Base-by-base conservation (phyloP, 2,888 invertebrate genomes). In the Patella depressa region DNA sequence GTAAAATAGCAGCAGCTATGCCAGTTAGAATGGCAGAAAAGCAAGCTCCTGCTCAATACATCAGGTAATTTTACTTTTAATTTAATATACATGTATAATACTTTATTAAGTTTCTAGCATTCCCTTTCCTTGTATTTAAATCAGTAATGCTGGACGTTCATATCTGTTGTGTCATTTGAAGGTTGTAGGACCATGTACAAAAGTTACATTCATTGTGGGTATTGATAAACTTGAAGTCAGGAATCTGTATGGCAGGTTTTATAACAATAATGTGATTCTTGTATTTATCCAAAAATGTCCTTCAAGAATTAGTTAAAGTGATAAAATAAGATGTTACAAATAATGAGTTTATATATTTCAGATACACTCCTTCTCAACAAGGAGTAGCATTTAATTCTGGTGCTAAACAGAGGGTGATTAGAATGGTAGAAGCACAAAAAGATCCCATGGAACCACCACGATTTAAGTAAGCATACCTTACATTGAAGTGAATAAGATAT, bases 381-480 rank as follows among this genome's bases (percentile, higher is more conserved):
- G 98, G 98, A 0, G 95, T 95, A 0, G 94, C 94, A 0, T 98
- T 96, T 90, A 98, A 98, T 92, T 98, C 98, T 0, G 98, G 98
- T 0, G 98, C 99, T 0, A 98, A 98, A 89, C 99, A 99, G 91
- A 93, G 99, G 76, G 98, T 99, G 53, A 99, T 99, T 84, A 94
- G 98, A 88, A 96, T 95, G 95, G 96, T 97, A 0, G 97, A 98
- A 90, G 96, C 96, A 1, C 97, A 97, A 91, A 94, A 95, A 81
- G 99, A 99, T 93, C 99, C 99, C 0, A 97, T 99, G 96, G 99
- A 99, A 92, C 99, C 99, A 0, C 99, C 99, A 0, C 96, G 97
- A 88, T 99, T 98, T 93, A 94, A 94, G 93, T 93, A 88, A 89
- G 88, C 76, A 65, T 57, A 15, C 45, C 7, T 9, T 45, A 45